Evolutionary conservation across 2,888 invertebrate genomes (phyloP).

Genomic region (Agonopterix heracliana): DNA sequence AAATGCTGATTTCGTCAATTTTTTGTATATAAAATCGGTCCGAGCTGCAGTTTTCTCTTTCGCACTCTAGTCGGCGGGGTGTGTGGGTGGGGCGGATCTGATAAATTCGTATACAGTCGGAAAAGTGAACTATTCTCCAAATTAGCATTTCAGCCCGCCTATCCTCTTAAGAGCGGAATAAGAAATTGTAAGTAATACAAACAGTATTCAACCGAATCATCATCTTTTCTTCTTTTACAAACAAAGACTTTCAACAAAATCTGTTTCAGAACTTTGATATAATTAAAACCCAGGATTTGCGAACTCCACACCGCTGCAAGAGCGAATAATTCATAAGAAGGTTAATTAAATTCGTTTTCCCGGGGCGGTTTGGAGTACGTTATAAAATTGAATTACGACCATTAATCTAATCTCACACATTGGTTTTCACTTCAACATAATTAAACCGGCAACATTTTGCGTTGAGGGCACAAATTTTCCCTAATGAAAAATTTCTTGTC

Average conservation of each 20-base stretch:
- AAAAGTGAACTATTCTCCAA: no score
- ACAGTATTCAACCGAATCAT: no score
- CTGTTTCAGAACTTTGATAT: constrained; percentile 35
- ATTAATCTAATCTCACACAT: constrained; percentile 30
- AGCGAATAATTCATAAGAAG: constrained; percentile 52
- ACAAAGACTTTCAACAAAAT: constrained; percentile 27
- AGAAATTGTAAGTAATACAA: no score
- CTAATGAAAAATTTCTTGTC: constrained; percentile 29
- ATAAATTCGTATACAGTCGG: no score
- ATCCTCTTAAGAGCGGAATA: no score
- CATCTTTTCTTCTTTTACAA: no score
- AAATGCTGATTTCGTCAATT: no score
- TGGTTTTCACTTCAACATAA: constrained; percentile 10
- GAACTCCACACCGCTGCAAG: constrained; percentile 35
- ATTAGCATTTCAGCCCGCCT: no score
- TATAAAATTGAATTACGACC: constrained; percentile 36
- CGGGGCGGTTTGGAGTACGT: constrained; percentile 25
- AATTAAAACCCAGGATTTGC: constrained; percentile 48
- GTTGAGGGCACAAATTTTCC: constrained; percentile 3
- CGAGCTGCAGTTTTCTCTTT: no score
- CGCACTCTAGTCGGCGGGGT: no score
- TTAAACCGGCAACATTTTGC: constrained; percentile 5
- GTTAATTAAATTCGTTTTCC: constrained; percentile 49
- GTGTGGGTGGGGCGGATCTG: no score
- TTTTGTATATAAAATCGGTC: no score